Percentiles rank a stretch among this genome's conserved stretches.
Evolutionary conservation across 2,888 invertebrate species (phyloP).

Genomic region (Arenicola marina): DNA sequence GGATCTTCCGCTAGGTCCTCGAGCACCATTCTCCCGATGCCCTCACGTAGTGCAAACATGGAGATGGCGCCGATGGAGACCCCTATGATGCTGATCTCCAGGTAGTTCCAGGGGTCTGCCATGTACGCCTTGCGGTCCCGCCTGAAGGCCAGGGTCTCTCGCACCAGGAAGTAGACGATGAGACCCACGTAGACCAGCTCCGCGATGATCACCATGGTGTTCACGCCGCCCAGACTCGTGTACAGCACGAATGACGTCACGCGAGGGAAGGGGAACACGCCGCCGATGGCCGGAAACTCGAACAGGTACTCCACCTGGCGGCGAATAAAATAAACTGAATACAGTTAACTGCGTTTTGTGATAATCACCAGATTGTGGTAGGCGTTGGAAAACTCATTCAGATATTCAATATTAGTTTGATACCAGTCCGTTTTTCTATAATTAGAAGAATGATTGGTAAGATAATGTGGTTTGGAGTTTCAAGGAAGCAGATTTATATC

Average conservation of each 20-base stretch:
- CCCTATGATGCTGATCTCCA: slow-evolving; percentile 49
- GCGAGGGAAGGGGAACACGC: slow-evolving; percentile 36
- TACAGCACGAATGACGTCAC: slow-evolving; percentile 36
- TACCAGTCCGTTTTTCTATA: no score
- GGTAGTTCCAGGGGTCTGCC: slow-evolving; percentile 49
- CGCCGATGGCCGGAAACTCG: slow-evolving; percentile 50
- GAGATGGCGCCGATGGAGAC: slow-evolving; percentile 51
- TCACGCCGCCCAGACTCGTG: slow-evolving; percentile 14
- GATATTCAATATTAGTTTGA: no score
- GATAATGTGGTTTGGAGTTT: no score
- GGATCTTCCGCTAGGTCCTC: slow-evolving; percentile 4
- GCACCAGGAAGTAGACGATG: slow-evolving; percentile 26
- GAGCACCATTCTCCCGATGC: slow-evolving; percentile 3
- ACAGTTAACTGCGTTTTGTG: no score
- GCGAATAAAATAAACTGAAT: no score
- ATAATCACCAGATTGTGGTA: no score
- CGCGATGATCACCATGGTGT: slow-evolving; percentile 6
- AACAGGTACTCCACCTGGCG: no score
- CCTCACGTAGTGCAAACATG: slow-evolving; percentile 29
- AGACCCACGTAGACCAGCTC: slow-evolving; percentile 27
- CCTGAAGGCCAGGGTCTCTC: slow-evolving; percentile 18
- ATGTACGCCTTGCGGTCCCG: slow-evolving; percentile 33
- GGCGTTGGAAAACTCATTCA: no score
- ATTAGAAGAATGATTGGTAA: no score
- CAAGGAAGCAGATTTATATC: no score